These are phyloP conservation scores for Athalia rosae DNA, from an alignment of 2,888 invertebrate species.

Conservation along the genomic window DNA sequence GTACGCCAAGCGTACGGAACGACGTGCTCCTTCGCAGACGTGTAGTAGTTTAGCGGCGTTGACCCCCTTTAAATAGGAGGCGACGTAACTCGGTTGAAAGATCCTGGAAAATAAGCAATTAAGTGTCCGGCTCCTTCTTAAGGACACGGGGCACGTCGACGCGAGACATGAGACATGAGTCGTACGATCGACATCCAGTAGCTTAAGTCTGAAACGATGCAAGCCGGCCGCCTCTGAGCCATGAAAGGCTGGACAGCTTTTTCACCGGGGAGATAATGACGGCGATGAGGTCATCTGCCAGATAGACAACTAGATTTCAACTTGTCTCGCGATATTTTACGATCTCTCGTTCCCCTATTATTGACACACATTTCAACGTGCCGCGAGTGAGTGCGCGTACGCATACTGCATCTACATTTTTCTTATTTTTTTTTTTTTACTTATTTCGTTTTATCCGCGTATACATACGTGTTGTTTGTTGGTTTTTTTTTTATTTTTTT, in stretches of 20 bases:
- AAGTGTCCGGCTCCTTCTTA: conserved; percentile 60
- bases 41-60: not conserved
- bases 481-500: too few species aligned
- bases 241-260: conserved; percentile 66
- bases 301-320: conserved; percentile 63
- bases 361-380: conserved; percentile 42
- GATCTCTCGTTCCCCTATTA: conserved; percentile 47
- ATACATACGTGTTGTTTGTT: not conserved
- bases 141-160: conserved; percentile 56
- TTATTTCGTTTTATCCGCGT: not conserved
- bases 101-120: conserved; percentile 68
- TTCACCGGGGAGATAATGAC: conserved; percentile 60
- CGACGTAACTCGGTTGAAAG: conserved; percentile 50
- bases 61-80: conserved; percentile 47
- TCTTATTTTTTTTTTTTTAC: not conserved
- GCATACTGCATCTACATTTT: not conserved
- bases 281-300: conserved; percentile 66
- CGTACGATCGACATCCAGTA: conserved; percentile 28
- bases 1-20: not conserved
- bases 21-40: not conserved
- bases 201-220: not conserved
- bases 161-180: conserved; percentile 43
- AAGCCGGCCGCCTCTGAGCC: conserved; percentile 53
- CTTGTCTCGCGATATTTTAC: conserved; percentile 51
- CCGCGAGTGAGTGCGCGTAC: conserved; percentile 11